Percentiles rank a stretch among this genome's conserved stretches.
Conservation (phyloP, 1,140 invertebrate genomes). For the Paracyclopina nana region DNA sequence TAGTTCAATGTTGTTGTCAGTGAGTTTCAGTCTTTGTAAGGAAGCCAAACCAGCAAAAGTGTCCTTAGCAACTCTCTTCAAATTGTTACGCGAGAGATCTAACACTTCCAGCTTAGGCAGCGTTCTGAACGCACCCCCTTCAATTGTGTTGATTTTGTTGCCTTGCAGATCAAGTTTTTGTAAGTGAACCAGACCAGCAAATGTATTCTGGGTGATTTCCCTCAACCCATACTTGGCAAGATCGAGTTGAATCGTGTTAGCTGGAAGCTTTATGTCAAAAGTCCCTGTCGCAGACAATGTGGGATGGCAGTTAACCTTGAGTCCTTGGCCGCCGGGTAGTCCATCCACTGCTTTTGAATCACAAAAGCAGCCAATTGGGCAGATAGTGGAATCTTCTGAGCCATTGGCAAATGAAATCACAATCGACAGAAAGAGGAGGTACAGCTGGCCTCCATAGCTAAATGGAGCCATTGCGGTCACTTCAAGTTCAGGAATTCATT, state of each 20-base stretch:
- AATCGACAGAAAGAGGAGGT: no score
- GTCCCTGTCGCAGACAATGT: neutral
- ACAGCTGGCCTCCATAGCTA: no score
- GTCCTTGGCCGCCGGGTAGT: conserved; percentile 10
- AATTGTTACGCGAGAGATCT: conserved; percentile 7
- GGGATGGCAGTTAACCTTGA: conserved; percentile 9
- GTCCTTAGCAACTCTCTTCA: neutral
- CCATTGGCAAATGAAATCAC: no score
- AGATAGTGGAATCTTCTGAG: no score
- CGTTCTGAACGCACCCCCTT: neutral
- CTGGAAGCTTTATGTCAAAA: neutral
- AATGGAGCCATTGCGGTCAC: no score
- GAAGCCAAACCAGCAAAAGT: neutral
- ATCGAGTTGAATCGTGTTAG: conserved; percentile 8
- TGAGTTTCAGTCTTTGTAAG: conserved; percentile 2
- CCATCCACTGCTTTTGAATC: neutral
- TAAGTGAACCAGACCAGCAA: neutral
- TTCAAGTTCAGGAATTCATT: no score
- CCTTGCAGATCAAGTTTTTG: conserved; percentile 12
- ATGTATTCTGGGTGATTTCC: neutral
- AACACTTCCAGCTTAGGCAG: neutral
- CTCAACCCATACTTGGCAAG: conserved; percentile 8
- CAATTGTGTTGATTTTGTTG: neutral
- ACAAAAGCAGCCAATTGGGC: conserved; percentile 15
- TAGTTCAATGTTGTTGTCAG: neutral